phyloP scores from a whole-genome alignment of 2,113 vertebrate species.

The Pituophis catenifer region DNA sequence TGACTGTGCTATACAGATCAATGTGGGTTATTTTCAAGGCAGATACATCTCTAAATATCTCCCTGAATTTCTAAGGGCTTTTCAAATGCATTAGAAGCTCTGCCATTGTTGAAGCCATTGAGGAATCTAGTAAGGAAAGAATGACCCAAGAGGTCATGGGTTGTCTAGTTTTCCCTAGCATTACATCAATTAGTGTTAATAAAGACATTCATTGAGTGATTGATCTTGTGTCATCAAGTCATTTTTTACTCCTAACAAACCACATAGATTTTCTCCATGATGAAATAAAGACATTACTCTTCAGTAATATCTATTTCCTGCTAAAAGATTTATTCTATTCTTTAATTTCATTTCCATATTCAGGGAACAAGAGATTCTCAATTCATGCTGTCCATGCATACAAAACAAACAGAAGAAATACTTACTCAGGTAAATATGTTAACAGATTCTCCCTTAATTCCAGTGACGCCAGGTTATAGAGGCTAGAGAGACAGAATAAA shows the following conservation, averaged over 20 bases:
- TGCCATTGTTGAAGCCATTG: not conserved
- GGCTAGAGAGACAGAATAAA: conserved; percentile 72
- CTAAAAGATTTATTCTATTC: not conserved
- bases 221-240: not conserved
- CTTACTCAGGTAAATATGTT: conserved; percentile 96
- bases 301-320: not conserved
- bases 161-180: not conserved
- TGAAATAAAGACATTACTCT: not conserved
- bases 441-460: conserved; percentile 96
- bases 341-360: not conserved
- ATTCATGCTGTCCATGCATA: not conserved
- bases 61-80: not conserved
- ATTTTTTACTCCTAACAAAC: not conserved
- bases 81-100: not conserved
- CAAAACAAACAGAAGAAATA: conserved; percentile 39
- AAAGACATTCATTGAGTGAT: not conserved
- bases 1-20: not conserved
- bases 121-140: not conserved
- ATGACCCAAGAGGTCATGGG: not conserved
- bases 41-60: not conserved
- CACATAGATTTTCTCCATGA: not conserved
- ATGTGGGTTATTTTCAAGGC: not conserved
- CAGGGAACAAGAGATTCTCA: not conserved
- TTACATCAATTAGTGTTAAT: not conserved
- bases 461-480: conserved; percentile 92